A percentile compares a stretch with the other conserved stretches of the same genome.
Evolutionary conservation across 1,140 invertebrate species (phyloP).

Genomic region (Phenacoccus solenopsis): DNA sequence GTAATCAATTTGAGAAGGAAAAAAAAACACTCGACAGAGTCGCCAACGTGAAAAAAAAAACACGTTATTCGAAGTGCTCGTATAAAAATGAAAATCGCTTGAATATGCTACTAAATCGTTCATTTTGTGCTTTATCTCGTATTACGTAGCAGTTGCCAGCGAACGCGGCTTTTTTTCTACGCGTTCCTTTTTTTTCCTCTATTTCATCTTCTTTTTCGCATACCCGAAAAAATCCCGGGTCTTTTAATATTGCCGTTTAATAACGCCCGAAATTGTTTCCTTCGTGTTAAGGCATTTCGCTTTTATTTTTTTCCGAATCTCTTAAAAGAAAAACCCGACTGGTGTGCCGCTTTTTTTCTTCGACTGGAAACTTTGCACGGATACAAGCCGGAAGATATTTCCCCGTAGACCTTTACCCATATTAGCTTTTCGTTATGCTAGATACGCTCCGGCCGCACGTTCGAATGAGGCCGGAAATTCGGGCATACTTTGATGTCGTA

Average conservation of each 20-base stretch:
- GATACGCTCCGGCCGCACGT: background rate
- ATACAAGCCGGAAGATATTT: background rate
- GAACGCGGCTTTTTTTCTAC: background rate
- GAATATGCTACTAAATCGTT: background rate
- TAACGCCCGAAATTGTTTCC: slow-evolving; percentile 9
- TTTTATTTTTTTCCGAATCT: background rate
- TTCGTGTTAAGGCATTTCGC: background rate
- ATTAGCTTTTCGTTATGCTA: background rate
- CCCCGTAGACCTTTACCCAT: slow-evolving; percentile 4
- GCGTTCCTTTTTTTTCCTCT: no score
- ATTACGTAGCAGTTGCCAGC: background rate
- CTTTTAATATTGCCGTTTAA: slow-evolving; percentile 12
- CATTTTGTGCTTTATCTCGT: slow-evolving; percentile 2
- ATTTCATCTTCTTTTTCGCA: background rate
- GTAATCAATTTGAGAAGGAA: no score
- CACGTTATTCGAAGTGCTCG: background rate
- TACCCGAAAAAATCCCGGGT: background rate
- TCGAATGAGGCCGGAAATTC: no score
- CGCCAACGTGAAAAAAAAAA: background rate
- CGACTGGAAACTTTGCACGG: background rate
- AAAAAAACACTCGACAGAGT: background rate
- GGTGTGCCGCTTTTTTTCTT: background rate
- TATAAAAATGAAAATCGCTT: background rate
- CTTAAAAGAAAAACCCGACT: background rate
- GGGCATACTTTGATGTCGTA: no score